phyloP scores from a whole-genome alignment of 2,888 invertebrate species.

The Drosophila anomelani region DNA sequence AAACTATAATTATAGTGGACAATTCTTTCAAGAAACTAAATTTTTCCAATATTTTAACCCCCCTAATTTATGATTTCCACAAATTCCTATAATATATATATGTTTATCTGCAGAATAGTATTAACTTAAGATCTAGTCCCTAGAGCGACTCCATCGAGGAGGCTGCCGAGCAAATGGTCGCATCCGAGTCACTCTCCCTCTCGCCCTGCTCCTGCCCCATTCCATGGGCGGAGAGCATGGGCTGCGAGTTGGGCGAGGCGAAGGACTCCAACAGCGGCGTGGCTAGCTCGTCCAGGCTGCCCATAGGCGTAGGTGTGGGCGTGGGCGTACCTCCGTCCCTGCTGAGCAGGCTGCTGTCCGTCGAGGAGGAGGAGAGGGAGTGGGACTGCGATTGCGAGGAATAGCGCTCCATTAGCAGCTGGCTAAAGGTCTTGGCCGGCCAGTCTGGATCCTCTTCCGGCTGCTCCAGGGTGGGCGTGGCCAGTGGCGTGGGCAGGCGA shows the following conservation, averaged over 20 bases:
- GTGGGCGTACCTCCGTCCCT: slow-evolving; percentile 31
- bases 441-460: slow-evolving; percentile 61
- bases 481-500: slow-evolving; percentile 63
- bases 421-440: slow-evolving; percentile 69
- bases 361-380: slow-evolving; percentile 47
- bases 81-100: not conserved
- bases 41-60: not conserved
- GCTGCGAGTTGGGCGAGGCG: slow-evolving; percentile 52
- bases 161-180: slow-evolving; percentile 71
- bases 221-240: slow-evolving; percentile 56
- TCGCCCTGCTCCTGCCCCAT: slow-evolving; percentile 18
- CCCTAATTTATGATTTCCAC: too few relatives aligned
- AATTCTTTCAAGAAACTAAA: not conserved
- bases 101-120: slow-evolving; percentile 1
- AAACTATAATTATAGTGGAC: too few relatives aligned
- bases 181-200: slow-evolving; percentile 62
- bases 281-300: slow-evolving; percentile 64
- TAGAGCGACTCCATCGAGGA: slow-evolving; percentile 68
- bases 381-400: slow-evolving; percentile 32
- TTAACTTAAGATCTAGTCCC: not conserved
- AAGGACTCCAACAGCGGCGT: slow-evolving; percentile 66
- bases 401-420: slow-evolving; percentile 59
- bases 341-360: slow-evolving; percentile 65
- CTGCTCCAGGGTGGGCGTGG: slow-evolving; percentile 56
- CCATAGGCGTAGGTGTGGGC: slow-evolving; percentile 45